Percentiles rank a stretch among this genome's conserved stretches.
Evolutionary conservation across 2,113 vertebrate genomes (phyloP).

Genomic region (Crotophaga sulcirostris): DNA sequence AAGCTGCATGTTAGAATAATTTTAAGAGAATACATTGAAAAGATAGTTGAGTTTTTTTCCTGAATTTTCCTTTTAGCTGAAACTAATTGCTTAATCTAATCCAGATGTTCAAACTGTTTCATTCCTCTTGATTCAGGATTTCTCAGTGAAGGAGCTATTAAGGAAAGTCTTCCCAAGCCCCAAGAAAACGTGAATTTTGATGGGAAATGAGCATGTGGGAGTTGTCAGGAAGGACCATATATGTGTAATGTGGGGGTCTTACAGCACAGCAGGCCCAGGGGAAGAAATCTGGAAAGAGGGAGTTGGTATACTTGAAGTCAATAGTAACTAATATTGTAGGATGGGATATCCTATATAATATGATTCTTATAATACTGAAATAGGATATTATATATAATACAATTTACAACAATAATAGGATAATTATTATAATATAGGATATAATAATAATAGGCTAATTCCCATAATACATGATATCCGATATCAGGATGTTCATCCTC

Average conservation of each 20-base stretch:
- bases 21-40: background rate
- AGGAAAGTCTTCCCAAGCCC: background rate
- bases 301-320: background rate
- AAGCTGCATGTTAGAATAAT: background rate
- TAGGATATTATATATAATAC: background rate
- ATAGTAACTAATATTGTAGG: background rate
- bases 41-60: background rate
- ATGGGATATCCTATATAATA: background rate
- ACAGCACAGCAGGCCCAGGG: accelerated
- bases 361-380: background rate
- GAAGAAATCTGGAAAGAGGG: background rate
- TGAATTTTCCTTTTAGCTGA: background rate
- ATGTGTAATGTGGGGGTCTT: background rate
- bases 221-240: background rate
- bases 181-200: background rate
- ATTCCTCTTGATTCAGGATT: background rate
- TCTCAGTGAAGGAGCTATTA: background rate
- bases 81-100: background rate
- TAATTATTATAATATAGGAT: background rate
- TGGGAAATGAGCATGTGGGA: background rate
- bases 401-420: background rate
- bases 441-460: background rate
- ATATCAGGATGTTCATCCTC: background rate
- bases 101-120: background rate
- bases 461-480: background rate